Evolutionary conservation across 1,140 invertebrate species (phyloP), one percentile per base, ranked within the genome.

Genomic region (Lepidurus apus): DNA sequence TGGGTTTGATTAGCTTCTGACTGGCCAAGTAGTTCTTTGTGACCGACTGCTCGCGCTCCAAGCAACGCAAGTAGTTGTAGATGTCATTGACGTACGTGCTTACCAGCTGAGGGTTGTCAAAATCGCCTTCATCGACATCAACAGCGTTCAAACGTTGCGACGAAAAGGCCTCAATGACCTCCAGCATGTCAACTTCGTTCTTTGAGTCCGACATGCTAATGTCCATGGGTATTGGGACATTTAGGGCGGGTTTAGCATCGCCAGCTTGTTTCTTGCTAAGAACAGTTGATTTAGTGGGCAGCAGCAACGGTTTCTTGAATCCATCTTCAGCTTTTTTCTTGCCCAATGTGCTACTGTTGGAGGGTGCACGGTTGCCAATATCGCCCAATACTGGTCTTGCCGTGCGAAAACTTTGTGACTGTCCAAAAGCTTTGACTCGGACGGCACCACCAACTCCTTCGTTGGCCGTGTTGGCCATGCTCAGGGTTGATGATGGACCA

Each of bases 71-170:
- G 84, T 96, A 95, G 13, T 86, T 84, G 83, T 94, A 95, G 83
- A 97, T 96, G 80, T 95, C 93, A 80, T 93, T 92, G 74, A 93
- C 91, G 84, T 96, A 96, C 80, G 91, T 89, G 42, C 90, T 89
- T 83, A 94, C 91, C 80, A 95, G 87, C 82, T 92, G 89, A 7
- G 93, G 92, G 83, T 94, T 93, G 74, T 90, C 88, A 76, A 84
- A 86, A 82, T 92, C 92, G 80, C 92, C 90, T 82, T 90, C 89
- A 85, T 96, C 94, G 82, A 94, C 92, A 81, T 93, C 89, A 78
- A 85, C 83, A 45, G 78, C 74, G 42, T 79, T 34, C 21, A 74
- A 47, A 73, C 75, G 78, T n/a, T 77, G 76, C 17, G 76, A 77
- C 3, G 76, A 77, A 77, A 77, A 77, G 24, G 76, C 53, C 53